Base-by-base conservation (phyloP, 2,797 vertebrate species). In the Aplochiton taeniatus region DNA sequence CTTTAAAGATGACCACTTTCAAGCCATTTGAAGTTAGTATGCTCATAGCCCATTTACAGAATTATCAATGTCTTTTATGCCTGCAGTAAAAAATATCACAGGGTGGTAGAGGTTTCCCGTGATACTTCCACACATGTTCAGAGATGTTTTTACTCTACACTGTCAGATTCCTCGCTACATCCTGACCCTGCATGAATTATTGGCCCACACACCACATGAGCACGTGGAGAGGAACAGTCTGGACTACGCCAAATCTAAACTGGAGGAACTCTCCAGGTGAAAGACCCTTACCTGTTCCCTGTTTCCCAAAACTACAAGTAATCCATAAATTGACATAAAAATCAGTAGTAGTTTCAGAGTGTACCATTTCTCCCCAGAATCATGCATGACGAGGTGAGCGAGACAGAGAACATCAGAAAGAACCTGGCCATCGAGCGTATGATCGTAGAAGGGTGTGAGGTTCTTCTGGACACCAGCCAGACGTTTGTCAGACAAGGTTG, bases 321-420 rank as follows among this genome's bases (percentile, higher is more conserved):
- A 12, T 12, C 47, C 11, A 48, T 48, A 48, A 14, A 48, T 48
- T 48, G 47, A 52, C n/a, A 16, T 9, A 52, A 16, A 52, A 52
- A 8, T 3, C n/a, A 16, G 9, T 11, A 19, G 1, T 31, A 31
- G n/a, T 16, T 1, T 19, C 13, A 20, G 9, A 8, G 50, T 14
- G 11, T 64, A 67, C 16, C 56, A 8, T 20, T 63, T 2, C 31
- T 31, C 2, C 44, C 1, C 76, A 99, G 98, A 88, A 95, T 99
- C 73, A 99, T 99, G 96, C 98, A 99, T 0, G 98, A 99, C 0
- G 98, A 99, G 74, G 98, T 99, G 49, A 99, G 98, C 0, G 98
- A 99, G 88, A 99, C 98, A 0, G 98, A 99, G 81, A 99, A 99
- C 69, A 99, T 99, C 67, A 91, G 98, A 17, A 99, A 99, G 77